phyloP scores from a whole-genome alignment of 2,888 invertebrate species.

The Ormyrus pomaceus region DNA sequence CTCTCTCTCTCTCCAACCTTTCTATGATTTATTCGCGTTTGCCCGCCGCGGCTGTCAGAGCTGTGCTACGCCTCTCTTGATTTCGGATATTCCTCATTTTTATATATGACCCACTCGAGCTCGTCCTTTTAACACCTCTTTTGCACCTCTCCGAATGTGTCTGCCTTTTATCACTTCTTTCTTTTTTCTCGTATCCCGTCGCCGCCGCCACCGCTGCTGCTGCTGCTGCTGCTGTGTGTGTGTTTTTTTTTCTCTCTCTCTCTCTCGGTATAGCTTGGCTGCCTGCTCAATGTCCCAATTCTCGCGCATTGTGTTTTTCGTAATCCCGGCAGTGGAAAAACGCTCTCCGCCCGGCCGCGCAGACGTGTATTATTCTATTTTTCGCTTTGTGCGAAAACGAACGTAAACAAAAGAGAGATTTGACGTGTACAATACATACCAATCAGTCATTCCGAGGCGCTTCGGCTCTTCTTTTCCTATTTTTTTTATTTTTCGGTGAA shows the following conservation, averaged over 20 bases:
- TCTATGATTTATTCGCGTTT: not conserved
- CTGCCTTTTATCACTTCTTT: not conserved
- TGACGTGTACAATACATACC: constrained; percentile 32
- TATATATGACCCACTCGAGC: not conserved
- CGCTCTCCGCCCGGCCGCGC: not conserved
- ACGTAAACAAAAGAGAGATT: constrained; percentile 33
- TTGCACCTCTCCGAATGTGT: not conserved
- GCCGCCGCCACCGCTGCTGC: too few species aligned
- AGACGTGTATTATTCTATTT: constrained; percentile 30
- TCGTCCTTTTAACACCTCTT: not conserved
- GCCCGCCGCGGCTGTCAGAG: not conserved
- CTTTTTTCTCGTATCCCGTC: not conserved
- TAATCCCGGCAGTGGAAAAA: constrained; percentile 3
- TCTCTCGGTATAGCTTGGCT: constrained; percentile 2
- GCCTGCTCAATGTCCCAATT: constrained; percentile 28
- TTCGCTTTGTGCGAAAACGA: constrained; percentile 27
- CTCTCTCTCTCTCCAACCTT: too few species aligned
- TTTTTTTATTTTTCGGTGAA: not conserved
- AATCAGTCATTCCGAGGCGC: constrained; percentile 30
- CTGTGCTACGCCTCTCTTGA: not conserved
- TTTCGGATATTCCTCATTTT: not conserved
- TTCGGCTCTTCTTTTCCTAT: not conserved
- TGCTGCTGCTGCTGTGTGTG: not conserved
- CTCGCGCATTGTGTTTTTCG: constrained; percentile 14
- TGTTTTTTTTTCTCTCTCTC: not conserved